Percentiles rank a stretch among this genome's conserved stretches.
These are phyloP conservation scores for Lerista edwardsae DNA, from an alignment of 2,797 vertebrate species.

Conservation along the genomic window DNA sequence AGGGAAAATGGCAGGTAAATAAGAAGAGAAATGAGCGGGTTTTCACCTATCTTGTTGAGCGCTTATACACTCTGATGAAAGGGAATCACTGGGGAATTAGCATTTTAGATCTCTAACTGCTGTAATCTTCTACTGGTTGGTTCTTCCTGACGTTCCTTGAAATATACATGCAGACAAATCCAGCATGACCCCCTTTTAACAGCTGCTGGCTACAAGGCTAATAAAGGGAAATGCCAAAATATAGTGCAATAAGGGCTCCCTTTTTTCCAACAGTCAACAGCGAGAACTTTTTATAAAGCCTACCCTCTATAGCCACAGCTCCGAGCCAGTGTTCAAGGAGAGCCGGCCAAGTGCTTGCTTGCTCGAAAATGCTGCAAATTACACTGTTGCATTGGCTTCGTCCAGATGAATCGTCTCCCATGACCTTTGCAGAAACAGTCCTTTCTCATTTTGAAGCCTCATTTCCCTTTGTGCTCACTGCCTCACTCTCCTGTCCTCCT, in stretches of 20 bases:
- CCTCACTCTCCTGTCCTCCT: constrained; percentile 67
- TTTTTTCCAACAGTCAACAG: constrained; percentile 73
- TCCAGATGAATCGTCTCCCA: constrained; percentile 72
- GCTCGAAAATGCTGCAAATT: constrained; percentile 77
- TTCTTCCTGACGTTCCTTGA: constrained; percentile 74
- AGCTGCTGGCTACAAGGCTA: constrained; percentile 72
- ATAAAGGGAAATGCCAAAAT: constrained; percentile 77
- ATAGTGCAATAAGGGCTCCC: constrained; percentile 68
- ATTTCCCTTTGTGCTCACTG: constrained; percentile 70
- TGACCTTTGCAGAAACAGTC: constrained; percentile 76
- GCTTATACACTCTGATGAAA: constrained; percentile 18
- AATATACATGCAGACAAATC: constrained; percentile 72
- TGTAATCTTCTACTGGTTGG: constrained; percentile 66
- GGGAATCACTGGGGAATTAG: constrained; percentile 62
- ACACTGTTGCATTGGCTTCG: constrained; percentile 64
- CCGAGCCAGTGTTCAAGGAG: constrained; percentile 74
- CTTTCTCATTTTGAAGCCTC: constrained; percentile 75
- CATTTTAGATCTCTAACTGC: constrained; percentile 70
- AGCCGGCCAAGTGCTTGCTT: constrained; percentile 66
- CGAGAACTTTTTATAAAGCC: constrained; percentile 76
- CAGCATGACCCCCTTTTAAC: constrained; percentile 69
- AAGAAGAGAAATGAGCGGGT: constrained; percentile 44
- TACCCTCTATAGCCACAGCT: constrained; percentile 73
- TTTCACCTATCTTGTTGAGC: constrained; percentile 38
- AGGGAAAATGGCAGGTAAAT: constrained; percentile 55